A percentile compares a stretch with the other conserved stretches of the same genome.
Conservation (phyloP, 1,140 invertebrate genomes). For the Heliothis virescens region DNA sequence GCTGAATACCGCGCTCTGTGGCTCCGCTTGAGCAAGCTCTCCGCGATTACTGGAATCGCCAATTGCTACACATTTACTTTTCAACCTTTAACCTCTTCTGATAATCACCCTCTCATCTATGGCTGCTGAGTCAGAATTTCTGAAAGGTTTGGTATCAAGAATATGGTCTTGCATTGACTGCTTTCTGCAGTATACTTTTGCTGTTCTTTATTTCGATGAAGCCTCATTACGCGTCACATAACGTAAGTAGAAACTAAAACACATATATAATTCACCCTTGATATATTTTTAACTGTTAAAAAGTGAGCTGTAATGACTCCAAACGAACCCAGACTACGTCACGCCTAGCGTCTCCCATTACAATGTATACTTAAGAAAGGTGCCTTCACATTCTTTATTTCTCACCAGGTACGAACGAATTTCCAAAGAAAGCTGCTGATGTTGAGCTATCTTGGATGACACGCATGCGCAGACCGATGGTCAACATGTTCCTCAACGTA, state of each 20-base stretch:
- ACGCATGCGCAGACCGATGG: constrained; percentile 88
- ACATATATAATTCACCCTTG: background rate
- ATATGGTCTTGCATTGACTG: constrained; percentile 88
- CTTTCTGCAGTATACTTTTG: constrained; percentile 87
- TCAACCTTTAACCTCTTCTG: constrained; percentile 89
- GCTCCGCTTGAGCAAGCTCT: constrained; percentile 88
- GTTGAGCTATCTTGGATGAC: constrained; percentile 89
- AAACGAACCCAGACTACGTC: too few species aligned
- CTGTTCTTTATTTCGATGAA: constrained; percentile 89
- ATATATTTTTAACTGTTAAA: too few species aligned
- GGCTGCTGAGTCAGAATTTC: constrained; percentile 89
- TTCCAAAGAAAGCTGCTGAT: constrained; percentile 90
- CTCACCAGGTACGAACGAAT: constrained; percentile 87
- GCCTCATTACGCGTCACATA: constrained; percentile 89
- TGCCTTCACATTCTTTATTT: background rate
- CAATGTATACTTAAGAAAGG: background rate
- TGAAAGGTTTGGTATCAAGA: constrained; percentile 89
- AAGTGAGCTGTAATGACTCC: too few species aligned
- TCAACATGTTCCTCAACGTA: constrained; percentile 90
- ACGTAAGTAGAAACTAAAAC: constrained; percentile 73
- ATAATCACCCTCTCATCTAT: constrained; percentile 90
- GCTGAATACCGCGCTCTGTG: constrained; percentile 89
- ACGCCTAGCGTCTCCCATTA: too few species aligned
- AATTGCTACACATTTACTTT: constrained; percentile 89
- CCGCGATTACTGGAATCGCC: constrained; percentile 87